These are phyloP conservation scores for Microcebus murinus DNA, from an alignment of 2,113 vertebrate species.

Conservation along the genomic window DNA sequence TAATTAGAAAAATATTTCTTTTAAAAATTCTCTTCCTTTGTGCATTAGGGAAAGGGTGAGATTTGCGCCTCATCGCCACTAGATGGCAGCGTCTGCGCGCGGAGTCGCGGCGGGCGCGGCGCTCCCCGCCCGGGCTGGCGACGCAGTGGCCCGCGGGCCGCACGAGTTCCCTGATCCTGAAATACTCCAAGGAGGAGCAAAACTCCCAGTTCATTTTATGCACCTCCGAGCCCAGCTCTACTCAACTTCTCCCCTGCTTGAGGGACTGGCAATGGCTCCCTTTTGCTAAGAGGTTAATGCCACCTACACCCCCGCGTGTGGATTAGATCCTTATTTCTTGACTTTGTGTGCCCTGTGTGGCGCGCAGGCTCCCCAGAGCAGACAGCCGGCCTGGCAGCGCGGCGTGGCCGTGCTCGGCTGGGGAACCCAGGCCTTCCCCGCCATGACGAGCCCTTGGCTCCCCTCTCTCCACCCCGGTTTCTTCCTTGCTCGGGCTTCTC, in stretches of 20 bases:
- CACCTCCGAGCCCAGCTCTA: neutral
- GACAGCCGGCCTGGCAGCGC: rapidly evolving
- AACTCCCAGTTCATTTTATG: neutral
- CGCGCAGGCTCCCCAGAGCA: neutral
- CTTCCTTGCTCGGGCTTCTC: neutral
- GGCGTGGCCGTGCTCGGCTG: neutral
- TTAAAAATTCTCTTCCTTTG: neutral
- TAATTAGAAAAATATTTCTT: neutral
- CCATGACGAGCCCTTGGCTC: rapidly evolving
- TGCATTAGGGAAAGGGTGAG: neutral
- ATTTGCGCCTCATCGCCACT: neutral
- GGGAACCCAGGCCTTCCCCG: neutral
- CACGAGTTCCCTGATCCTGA: neutral
- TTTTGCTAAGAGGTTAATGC: neutral
- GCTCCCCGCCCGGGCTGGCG: neutral
- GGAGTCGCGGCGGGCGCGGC: neutral
- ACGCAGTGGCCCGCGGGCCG: neutral
- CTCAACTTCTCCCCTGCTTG: neutral
- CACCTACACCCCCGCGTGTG: rapidly evolving
- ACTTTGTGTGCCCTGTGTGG: rapidly evolving
- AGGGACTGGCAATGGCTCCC: neutral
- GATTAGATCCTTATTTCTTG: neutral
- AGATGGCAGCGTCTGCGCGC: slow-evolving; percentile 44
- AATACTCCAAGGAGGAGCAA: neutral
- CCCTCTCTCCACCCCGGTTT: no score